Evolutionary conservation across 2,888 invertebrate species (phyloP).

Genomic region (Cremastinae sp.): DNA sequence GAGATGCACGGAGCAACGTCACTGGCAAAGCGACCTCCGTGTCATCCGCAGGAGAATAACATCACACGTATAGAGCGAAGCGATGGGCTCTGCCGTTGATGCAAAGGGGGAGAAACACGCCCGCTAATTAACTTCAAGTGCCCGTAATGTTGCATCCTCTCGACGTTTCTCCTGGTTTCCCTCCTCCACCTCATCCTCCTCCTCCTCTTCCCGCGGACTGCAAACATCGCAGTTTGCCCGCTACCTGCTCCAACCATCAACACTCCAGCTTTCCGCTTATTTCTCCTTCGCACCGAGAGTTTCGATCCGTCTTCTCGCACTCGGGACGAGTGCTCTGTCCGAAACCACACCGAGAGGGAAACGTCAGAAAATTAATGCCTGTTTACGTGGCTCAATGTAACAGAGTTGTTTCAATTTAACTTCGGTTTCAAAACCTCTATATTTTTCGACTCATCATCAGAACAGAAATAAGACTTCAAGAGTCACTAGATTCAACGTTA

Average conservation of each 20-base stretch:
- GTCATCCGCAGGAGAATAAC: slow-evolving; percentile 10
- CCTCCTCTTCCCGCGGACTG: slow-evolving; percentile 26
- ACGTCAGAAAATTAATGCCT: slow-evolving; percentile 41
- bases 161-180: not conserved
- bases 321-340: not conserved
- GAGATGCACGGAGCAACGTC: slow-evolving; percentile 17
- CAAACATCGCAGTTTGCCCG: slow-evolving; percentile 34
- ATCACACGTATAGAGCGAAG: slow-evolving; percentile 50
- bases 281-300: not conserved
- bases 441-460: too few species aligned
- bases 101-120: slow-evolving; percentile 34
- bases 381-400: too few species aligned
- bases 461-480: too few species aligned
- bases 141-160: slow-evolving; percentile 53
- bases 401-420: too few species aligned
- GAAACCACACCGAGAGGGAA: too few species aligned
- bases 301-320: not conserved
- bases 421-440: too few species aligned
- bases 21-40: not conserved
- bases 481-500: too few species aligned
- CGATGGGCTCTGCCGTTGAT: slow-evolving; percentile 41
- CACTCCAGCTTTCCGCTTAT: slow-evolving; percentile 35
- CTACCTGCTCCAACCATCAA: slow-evolving; percentile 24
- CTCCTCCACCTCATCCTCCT: not conserved
- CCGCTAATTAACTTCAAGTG: slow-evolving; percentile 58